Conservation (phyloP, 2,888 invertebrate genomes). For the Pasiphila rectangulata region DNA sequence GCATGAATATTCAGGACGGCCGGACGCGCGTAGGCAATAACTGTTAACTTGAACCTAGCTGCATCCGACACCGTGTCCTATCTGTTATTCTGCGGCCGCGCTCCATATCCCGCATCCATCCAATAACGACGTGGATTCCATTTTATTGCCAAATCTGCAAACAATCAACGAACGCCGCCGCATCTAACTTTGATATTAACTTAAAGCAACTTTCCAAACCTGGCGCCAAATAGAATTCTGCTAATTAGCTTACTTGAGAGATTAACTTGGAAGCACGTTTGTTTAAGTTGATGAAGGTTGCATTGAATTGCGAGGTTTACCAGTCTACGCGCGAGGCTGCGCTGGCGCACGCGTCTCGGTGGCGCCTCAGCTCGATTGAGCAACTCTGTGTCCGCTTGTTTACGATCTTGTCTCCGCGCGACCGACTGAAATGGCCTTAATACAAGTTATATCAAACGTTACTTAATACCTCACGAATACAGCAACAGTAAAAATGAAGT, state of each 20-base stretch:
- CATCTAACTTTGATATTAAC: conserved; percentile 2
- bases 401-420: conserved; percentile 58
- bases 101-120: conserved; percentile 16
- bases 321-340: conserved; percentile 77
- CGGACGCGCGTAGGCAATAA: conserved; percentile 63
- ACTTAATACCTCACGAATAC: conserved; percentile 38
- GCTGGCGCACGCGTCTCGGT: conserved; percentile 77
- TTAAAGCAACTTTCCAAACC: conserved; percentile 29
- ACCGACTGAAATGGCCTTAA: conserved; percentile 55
- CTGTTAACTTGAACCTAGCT: conserved; percentile 67
- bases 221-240: conserved; percentile 37
- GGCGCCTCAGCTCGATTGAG: conserved; percentile 71
- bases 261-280: conserved; percentile 65
- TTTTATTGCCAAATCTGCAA: conserved; percentile 19
- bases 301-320: conserved; percentile 76
- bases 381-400: conserved; percentile 61
- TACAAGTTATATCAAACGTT: conserved; percentile 35
- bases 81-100: conserved; percentile 40
- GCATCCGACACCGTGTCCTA: conserved; percentile 45
- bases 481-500: conserved; percentile 63
- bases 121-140: conserved; percentile 16
- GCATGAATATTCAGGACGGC: conserved; percentile 70
- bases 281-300: conserved; percentile 78
- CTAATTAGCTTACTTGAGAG: conserved; percentile 42
- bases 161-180: conserved; percentile 18